Evolutionary conservation across 2,113 vertebrate genomes (phyloP).

Genomic region (Paradoxurus hermaphroditus): DNA sequence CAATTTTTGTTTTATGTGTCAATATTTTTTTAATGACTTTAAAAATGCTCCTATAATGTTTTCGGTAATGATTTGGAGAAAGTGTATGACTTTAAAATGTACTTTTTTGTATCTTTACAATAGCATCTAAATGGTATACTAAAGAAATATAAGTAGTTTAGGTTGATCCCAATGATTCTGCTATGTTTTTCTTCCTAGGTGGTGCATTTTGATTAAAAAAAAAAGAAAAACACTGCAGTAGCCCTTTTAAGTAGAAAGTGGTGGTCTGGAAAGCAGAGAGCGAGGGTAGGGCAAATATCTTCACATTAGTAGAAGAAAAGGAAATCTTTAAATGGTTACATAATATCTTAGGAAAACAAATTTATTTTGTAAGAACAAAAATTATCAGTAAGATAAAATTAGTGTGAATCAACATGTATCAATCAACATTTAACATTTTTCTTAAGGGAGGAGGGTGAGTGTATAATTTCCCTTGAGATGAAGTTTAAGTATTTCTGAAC

Average conservation of each 20-base stretch:
- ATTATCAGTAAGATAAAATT: background rate
- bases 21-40: background rate
- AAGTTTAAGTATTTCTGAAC: background rate
- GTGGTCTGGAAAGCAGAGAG: background rate
- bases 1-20: constrained; percentile 54
- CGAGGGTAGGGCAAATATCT: background rate
- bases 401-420: background rate
- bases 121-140: background rate
- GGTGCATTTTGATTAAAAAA: background rate
- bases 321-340: background rate
- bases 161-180: background rate
- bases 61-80: constrained; percentile 54
- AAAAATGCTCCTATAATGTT: background rate
- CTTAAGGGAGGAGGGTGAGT: background rate
- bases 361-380: constrained; percentile 9
- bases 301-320: background rate
- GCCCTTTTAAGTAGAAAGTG: background rate
- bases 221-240: background rate
- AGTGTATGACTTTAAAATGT: background rate
- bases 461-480: background rate
- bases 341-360: background rate
- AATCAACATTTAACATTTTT: background rate
- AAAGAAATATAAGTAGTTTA: background rate
- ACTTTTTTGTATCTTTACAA: background rate
- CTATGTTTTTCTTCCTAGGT: background rate